A percentile compares a stretch with the other conserved stretches of the same genome.
These are phyloP conservation scores for Lithophane socia DNA, from an alignment of 2,888 invertebrate genomes.

Conservation along the genomic window DNA sequence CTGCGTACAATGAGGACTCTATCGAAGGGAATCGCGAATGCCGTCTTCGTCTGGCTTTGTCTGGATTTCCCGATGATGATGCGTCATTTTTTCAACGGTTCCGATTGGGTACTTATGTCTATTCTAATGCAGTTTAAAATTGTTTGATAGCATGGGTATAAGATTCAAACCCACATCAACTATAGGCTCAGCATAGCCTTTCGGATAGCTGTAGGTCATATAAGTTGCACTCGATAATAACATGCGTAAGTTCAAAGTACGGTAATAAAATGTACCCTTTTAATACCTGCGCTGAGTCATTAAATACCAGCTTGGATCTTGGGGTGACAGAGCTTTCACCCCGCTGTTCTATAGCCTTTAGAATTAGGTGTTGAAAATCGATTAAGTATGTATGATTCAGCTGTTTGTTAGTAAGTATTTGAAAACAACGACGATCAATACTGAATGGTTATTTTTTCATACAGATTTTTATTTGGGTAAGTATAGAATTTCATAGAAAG, in stretches of 20 bases:
- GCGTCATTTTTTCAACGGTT: slow-evolving; percentile 81
- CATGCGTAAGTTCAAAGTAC: slow-evolving; percentile 48
- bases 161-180: slow-evolving; percentile 30
- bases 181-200: slow-evolving; percentile 3
- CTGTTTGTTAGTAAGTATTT: slow-evolving; percentile 36
- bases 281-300: slow-evolving; percentile 60
- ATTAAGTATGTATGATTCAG: slow-evolving; percentile 50
- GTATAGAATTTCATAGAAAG: neutral
- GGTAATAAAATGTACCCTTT: slow-evolving; percentile 55
- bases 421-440: slow-evolving; percentile 24
- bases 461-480: neutral
- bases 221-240: slow-evolving; percentile 46
- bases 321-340: slow-evolving; percentile 57
- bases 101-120: slow-evolving; percentile 63
- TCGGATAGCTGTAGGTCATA: slow-evolving; percentile 45
- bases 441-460: neutral
- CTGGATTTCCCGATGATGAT: slow-evolving; percentile 88
- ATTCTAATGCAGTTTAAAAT: slow-evolving; percentile 61
- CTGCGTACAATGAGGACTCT: slow-evolving; percentile 84
- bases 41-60: slow-evolving; percentile 88
- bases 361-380: slow-evolving; percentile 53
- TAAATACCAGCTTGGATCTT: slow-evolving; percentile 42
- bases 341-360: slow-evolving; percentile 33
- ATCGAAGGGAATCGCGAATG: slow-evolving; percentile 85
- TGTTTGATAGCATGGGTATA: slow-evolving; percentile 30